phyloP scores from a whole-genome alignment of 2,888 invertebrate species.

The Phytoseiulus persimilis region DNA sequence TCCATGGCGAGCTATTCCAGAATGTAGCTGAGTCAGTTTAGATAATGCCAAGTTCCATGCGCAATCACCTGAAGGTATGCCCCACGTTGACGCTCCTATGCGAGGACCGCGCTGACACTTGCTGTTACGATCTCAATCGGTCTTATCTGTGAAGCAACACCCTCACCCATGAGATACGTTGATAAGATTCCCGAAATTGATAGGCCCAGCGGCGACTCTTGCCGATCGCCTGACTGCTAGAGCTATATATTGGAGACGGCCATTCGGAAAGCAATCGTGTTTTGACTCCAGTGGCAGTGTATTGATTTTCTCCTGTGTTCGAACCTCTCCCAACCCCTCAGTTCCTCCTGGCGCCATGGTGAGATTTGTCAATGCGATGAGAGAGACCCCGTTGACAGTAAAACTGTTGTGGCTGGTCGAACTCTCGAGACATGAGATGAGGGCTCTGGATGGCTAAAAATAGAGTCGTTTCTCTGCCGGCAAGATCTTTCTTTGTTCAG shows the following conservation, averaged over 20 bases:
- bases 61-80: background rate
- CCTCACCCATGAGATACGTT: background rate
- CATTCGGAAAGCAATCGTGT: background rate
- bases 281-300: background rate
- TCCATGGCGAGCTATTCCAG: background rate
- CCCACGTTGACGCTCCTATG: background rate
- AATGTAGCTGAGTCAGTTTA: background rate
- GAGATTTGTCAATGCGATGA: too few species aligned
- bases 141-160: background rate
- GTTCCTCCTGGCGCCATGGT: too few species aligned
- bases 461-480: background rate
- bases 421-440: background rate
- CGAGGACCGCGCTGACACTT: background rate
- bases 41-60: background rate
- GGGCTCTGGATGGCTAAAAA: background rate
- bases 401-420: background rate
- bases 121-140: background rate
- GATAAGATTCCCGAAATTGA: background rate
- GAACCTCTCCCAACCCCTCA: background rate
- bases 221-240: background rate
- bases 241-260: background rate
- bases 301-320: background rate
- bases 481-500: background rate
- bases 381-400: too few species aligned
- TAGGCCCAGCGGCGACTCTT: background rate